Conservation (phyloP, 2,797 vertebrate species). For the Anabas testudineus region DNA sequence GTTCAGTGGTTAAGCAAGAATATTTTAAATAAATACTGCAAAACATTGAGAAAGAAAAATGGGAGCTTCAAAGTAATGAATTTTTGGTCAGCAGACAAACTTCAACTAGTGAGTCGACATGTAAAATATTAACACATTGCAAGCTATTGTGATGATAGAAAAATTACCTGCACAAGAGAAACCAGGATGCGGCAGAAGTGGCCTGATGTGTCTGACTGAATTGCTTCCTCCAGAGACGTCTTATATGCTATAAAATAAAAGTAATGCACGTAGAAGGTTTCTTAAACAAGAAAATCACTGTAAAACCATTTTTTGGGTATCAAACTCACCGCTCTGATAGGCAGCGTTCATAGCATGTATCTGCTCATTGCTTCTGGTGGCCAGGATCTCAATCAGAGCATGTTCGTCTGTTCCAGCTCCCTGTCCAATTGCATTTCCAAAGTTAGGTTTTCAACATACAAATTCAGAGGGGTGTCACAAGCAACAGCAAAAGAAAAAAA, state of each 20-base stretch:
- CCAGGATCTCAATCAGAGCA: slow-evolving; percentile 93
- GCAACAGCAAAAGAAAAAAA: too few relatives aligned
- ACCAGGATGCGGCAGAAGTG: slow-evolving; percentile 93
- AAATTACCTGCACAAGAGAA: slow-evolving; percentile 91
- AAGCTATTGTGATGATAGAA: slow-evolving; percentile 53
- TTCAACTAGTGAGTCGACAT: slow-evolving; percentile 62
- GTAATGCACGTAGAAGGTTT: not conserved
- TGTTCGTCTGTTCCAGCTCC: slow-evolving; percentile 96
- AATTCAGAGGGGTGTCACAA: too few relatives aligned
- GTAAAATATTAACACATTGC: slow-evolving; percentile 44
- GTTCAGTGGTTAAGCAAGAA: slow-evolving; percentile 7
- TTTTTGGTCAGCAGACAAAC: slow-evolving; percentile 24
- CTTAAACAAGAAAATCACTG: not conserved
- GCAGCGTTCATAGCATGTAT: slow-evolving; percentile 91
- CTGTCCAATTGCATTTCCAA: slow-evolving; percentile 70
- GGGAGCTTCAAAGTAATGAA: not conserved
- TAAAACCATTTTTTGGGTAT: not conserved
- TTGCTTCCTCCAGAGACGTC: slow-evolving; percentile 90
- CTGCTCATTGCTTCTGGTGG: slow-evolving; percentile 91
- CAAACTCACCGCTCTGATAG: slow-evolving; percentile 86
- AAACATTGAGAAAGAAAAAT: slow-evolving; percentile 1
- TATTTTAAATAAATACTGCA: not conserved
- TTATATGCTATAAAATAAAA: slow-evolving; percentile 85
- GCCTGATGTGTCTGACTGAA: slow-evolving; percentile 94
- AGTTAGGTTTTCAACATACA: not conserved